Percentiles rank a stretch among this genome's conserved stretches.
Evolutionary conservation across 2,113 vertebrate species (phyloP).

Genomic region (Dicaeum eximium): DNA sequence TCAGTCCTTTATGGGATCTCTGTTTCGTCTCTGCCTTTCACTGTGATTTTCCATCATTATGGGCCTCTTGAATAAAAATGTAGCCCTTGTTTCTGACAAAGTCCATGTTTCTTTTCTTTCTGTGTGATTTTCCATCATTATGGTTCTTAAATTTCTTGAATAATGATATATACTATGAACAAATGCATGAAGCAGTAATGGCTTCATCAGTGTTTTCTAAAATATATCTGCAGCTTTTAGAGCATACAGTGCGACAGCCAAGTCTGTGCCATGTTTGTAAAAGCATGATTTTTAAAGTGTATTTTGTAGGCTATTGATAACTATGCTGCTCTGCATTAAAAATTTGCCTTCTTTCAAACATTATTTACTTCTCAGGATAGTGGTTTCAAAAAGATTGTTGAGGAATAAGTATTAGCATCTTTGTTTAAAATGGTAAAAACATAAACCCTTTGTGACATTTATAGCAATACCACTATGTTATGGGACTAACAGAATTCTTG

Average conservation of each 20-base stretch:
- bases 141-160: slow-evolving; percentile 82
- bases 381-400: not conserved
- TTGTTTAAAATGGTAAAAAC: not conserved
- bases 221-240: slow-evolving; percentile 62
- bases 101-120: slow-evolving; percentile 78
- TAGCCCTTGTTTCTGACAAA: slow-evolving; percentile 79
- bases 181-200: slow-evolving; percentile 76
- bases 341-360: slow-evolving; percentile 48
- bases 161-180: slow-evolving; percentile 80
- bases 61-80: slow-evolving; percentile 84
- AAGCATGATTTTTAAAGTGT: slow-evolving; percentile 58
- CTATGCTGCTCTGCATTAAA: slow-evolving; percentile 41
- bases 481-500: not conserved
- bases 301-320: slow-evolving; percentile 52
- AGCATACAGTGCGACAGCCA: slow-evolving; percentile 17
- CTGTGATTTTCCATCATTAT: slow-evolving; percentile 83
- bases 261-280: slow-evolving; percentile 56
- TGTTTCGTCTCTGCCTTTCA: slow-evolving; percentile 74
- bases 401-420: slow-evolving; percentile 7
- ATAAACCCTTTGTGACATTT: not conserved
- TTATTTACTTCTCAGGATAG: slow-evolving; percentile 27
- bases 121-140: slow-evolving; percentile 83
- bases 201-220: slow-evolving; percentile 78
- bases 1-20: slow-evolving; percentile 74
- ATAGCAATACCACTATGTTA: slow-evolving; percentile 3